phyloP scores from a whole-genome alignment of 2,888 invertebrate genomes.

The Sycophila texana region DNA sequence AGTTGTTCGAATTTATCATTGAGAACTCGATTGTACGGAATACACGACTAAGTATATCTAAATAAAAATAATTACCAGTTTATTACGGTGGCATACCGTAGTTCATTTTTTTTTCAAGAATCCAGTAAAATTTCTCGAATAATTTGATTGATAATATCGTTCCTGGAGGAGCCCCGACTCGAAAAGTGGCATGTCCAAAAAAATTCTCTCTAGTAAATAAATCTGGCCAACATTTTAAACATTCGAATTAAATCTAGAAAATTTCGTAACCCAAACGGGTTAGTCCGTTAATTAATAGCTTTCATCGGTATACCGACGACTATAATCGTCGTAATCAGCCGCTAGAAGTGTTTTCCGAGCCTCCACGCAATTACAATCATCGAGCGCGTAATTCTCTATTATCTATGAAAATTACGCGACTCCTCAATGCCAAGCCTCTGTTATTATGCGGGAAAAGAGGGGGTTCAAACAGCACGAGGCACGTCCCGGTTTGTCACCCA shows the following conservation, averaged over 20 bases:
- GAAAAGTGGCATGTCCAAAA: not conserved
- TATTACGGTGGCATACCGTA: not conserved
- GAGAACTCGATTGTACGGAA: not conserved
- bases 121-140: not conserved
- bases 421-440: not conserved
- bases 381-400: not conserved
- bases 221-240: too few species aligned
- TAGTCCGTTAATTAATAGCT: too few species aligned
- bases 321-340: too few species aligned
- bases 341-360: too few species aligned
- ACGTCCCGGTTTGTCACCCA: not conserved
- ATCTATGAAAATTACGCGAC: not conserved
- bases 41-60: not conserved
- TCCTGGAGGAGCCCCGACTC: not conserved
- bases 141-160: not conserved
- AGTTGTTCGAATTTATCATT: slow-evolving; percentile 14
- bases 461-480: not conserved
- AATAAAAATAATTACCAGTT: not conserved
- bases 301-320: too few species aligned
- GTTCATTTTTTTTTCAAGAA: not conserved
- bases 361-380: not conserved
- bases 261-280: too few species aligned
- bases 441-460: not conserved
- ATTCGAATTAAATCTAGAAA: too few species aligned
- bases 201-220: too few species aligned